A percentile compares a stretch with the other conserved stretches of the same genome.
These are phyloP conservation scores for Drosophila cardini DNA, from an alignment of 1,140 invertebrate genomes.

Conservation along the genomic window DNA sequence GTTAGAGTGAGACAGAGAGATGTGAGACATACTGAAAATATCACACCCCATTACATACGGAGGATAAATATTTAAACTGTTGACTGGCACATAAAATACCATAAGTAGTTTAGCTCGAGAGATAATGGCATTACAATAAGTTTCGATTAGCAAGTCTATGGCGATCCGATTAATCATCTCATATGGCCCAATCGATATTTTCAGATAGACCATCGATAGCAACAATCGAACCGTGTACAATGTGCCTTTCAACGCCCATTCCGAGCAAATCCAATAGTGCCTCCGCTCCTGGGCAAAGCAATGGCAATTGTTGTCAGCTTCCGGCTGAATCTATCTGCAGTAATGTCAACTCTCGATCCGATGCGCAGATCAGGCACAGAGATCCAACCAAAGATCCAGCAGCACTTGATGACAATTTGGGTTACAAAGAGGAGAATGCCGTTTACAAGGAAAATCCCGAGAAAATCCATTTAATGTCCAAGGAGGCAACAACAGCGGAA, in stretches of 20 bases:
- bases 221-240: constrained; percentile 21
- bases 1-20: constrained; percentile 3
- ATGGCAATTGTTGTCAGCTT: constrained; percentile 32
- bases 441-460: constrained; percentile 70
- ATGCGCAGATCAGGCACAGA: constrained; percentile 55
- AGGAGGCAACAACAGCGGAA: constrained; percentile 10
- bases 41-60: constrained; percentile 58
- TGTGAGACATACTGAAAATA: constrained; percentile 41
- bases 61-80: constrained; percentile 19
- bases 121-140: constrained; percentile 41
- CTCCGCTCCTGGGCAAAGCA: constrained; percentile 28
- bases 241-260: constrained; percentile 79
- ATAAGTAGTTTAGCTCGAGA: constrained; percentile 20
- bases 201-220: constrained; percentile 23
- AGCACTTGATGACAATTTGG: constrained; percentile 60
- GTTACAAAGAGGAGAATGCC: constrained; percentile 75
- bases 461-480: constrained; percentile 17
- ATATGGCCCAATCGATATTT: constrained; percentile 2
- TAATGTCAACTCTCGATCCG: background rate
- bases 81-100: constrained; percentile 12
- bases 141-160: constrained; percentile 60
- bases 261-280: constrained; percentile 21
- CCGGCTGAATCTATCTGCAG: constrained; percentile 38
- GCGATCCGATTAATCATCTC: constrained; percentile 27
- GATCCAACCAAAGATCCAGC: constrained; percentile 37